Percentiles rank a stretch among this genome's conserved stretches.
phyloP scores from a whole-genome alignment of 2,797 vertebrate species.

The Tarsius wallacei region DNA sequence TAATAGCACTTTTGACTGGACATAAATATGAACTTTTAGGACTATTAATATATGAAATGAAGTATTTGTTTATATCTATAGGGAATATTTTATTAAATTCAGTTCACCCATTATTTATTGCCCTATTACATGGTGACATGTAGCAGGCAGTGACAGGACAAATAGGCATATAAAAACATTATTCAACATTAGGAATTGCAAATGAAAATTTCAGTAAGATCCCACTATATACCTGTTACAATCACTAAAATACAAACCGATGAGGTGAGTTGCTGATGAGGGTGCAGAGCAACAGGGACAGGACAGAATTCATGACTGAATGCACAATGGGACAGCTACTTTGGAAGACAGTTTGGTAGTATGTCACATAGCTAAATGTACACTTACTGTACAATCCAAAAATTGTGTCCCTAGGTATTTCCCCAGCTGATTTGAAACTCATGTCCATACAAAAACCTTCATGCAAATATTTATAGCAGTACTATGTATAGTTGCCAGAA shows the following conservation, averaged over 20 bases:
- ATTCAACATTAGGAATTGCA: background rate
- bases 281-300: background rate
- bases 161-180: conserved; percentile 17
- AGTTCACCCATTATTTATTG: background rate
- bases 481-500: background rate
- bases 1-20: background rate
- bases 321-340: background rate
- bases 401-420: background rate
- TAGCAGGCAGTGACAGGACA: background rate
- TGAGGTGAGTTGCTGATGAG: background rate
- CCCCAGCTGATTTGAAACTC: background rate
- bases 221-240: background rate
- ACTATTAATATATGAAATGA: background rate
- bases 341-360: background rate
- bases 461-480: background rate
- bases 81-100: conserved; percentile 12
- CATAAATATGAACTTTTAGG: background rate
- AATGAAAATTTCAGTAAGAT: background rate
- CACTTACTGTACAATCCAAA: background rate
- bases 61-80: background rate
- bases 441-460: background rate
- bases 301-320: background rate
- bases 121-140: background rate
- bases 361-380: background rate
- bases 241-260: background rate